These are phyloP conservation scores for Megastigmus dorsalis DNA, from an alignment of 2,888 invertebrate genomes.

Conservation along the genomic window DNA sequence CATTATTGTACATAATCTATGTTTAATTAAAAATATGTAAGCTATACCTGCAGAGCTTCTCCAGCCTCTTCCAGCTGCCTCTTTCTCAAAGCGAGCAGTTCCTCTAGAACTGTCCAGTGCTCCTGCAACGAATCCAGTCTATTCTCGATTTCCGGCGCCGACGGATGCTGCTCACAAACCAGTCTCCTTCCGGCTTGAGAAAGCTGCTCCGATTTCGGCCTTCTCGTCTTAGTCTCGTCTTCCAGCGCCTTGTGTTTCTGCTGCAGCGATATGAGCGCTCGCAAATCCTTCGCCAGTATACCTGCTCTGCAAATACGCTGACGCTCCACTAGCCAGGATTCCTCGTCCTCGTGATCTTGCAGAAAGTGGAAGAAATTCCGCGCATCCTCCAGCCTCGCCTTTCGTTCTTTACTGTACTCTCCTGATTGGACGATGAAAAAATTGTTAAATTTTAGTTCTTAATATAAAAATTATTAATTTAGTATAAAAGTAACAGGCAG, in stretches of 20 bases:
- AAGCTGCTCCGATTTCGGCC: constrained; percentile 83
- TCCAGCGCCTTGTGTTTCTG: constrained; percentile 94
- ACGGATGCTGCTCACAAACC: constrained; percentile 88
- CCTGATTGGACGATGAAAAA: constrained; percentile 65
- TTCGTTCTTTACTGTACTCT: constrained; percentile 84
- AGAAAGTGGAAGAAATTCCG: constrained; percentile 95
- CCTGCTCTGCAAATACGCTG: constrained; percentile 94
- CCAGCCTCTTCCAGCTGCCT: constrained; percentile 89
- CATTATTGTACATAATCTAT: no score
- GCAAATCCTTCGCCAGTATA: constrained; percentile 94
- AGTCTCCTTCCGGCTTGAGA: constrained; percentile 84
- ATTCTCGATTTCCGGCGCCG: constrained; percentile 86
- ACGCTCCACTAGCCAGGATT: constrained; percentile 96
- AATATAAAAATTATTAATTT: neutral
- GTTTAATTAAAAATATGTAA: no score
- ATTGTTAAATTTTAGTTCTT: neutral
- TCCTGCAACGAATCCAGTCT: constrained; percentile 86
- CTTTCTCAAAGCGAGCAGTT: constrained; percentile 84
- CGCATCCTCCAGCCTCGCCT: constrained; percentile 92
- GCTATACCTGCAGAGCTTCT: constrained; percentile 86
- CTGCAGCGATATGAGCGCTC: constrained; percentile 90
- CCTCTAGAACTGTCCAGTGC: constrained; percentile 93
- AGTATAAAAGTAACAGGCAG: neutral
- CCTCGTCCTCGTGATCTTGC: constrained; percentile 98
- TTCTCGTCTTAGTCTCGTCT: constrained; percentile 90